These are phyloP conservation scores for Lampris megalopsis DNA, from an alignment of 2,113 vertebrate genomes.

Conservation along the genomic window DNA sequence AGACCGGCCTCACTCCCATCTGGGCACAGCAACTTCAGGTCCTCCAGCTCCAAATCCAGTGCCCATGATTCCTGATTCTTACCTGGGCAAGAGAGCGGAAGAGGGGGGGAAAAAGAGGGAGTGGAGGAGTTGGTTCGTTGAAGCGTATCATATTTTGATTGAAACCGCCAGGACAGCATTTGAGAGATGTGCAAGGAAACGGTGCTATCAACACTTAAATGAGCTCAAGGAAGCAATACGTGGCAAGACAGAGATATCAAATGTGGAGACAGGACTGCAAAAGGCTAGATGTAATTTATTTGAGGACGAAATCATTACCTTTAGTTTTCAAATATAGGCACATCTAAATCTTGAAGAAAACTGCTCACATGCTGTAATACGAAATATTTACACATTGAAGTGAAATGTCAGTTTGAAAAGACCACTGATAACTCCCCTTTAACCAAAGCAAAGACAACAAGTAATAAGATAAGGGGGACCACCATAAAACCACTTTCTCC, in stretches of 20 bases:
- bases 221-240: background rate
- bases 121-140: background rate
- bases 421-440: constrained; percentile 3
- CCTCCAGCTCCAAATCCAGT: constrained; percentile 84
- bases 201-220: background rate
- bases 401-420: background rate
- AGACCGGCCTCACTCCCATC: constrained; percentile 77
- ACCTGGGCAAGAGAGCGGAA: constrained; percentile 59
- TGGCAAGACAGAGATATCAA: background rate
- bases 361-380: too few species aligned
- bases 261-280: too few species aligned
- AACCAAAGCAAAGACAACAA: constrained; percentile 6
- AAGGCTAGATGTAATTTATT: too few species aligned
- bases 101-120: background rate
- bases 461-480: background rate
- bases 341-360: too few species aligned
- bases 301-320: too few species aligned
- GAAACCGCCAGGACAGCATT: background rate
- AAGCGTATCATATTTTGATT: background rate
- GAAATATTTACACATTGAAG: too few species aligned
- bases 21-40: constrained; percentile 84
- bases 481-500: constrained; percentile 9
- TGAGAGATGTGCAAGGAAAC: background rate
- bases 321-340: too few species aligned
- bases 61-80: constrained; percentile 86